Evolutionary conservation across 2,888 invertebrate genomes (phyloP), one percentile per base, ranked within the genome.

Genomic region (Metacarcinus magister): DNA sequence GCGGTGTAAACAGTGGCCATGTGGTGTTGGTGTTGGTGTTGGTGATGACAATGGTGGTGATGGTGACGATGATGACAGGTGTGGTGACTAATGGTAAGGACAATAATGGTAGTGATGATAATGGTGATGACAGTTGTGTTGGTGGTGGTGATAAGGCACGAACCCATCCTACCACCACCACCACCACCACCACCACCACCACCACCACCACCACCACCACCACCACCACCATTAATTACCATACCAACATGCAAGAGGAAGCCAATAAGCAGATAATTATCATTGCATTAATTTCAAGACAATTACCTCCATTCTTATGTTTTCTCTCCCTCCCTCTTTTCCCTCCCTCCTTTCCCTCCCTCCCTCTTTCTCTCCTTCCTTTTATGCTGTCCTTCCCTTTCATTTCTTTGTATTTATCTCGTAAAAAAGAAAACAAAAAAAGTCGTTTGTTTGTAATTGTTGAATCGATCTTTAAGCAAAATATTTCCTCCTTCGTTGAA

Each of bases 121-220:
- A n/a, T n/a, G 75, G n/a, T n/a, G n/a, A 19, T 54, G 19, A 19
- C 10, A 54, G 54, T 10, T 10, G 19, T 10, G 13, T 16, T 54
- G 19, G 19, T 16, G 54, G 19, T 54, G 54, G 54, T 54, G 13
- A 54, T 54, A 39, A 39, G 39, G 39, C 39, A 39, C 39, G 39
- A 39, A 39, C 39, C 54, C 54, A 54, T 16, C 54, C 8, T 2
- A 54, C 54, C 54, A 82, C 82, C 82, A 82, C 82, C 82, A 82
- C 32, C 82, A 32, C 32, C 82, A 82, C 82, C 82, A 82, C n/a
- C 82, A 82, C 82, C 82, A 32, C 82, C 82, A 82, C 67, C 67
- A 82, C 82, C 82, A 82, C 3, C 82, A 82, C 82, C 82, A 82
- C 82, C n/a, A 82, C 82, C 82, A 82, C 82, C 82, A 82, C 32